Evolutionary conservation across 2,797 vertebrate species (phyloP), one percentile per base, ranked within the genome.

Genomic region (Halcyon leucocephala): DNA sequence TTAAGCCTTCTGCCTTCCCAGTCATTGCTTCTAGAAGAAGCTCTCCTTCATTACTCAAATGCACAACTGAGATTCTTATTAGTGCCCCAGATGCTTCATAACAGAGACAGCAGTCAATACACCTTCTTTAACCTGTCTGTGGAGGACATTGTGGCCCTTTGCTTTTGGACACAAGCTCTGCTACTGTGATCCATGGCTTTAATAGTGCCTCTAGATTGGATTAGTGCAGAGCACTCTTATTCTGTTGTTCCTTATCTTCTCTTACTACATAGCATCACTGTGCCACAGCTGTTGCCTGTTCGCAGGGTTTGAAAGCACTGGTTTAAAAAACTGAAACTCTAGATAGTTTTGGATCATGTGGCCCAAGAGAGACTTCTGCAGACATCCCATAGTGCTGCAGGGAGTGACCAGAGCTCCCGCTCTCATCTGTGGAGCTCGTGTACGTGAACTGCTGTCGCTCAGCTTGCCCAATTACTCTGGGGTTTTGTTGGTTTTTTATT

Each of bases 351-450:
- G 44, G 33, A 64, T 66, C 25, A 15, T 4, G 9, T 18, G 58
- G 61, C 60, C 31, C 1, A 0, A 62, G 10, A 61, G 15, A 78
- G 37, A 29, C 26, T 48, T 16, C n/a, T 48, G 48, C 54, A 76
- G 46, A 65, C 72, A 71, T 12, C 10, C 46, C 60, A 58, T 6
- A 28, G 39, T 0, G 0, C 7, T 3, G 2, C 31, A 10, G 16
- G 15, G 41, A 93, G 58, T 0, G 0, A 65, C 21, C 39, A 6
- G 86, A 82, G 28, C 64, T 71, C 49, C 57, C 71, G 58, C 51
- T 14, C 42, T 65, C 0, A 0, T 18, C 35, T 33, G 0, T 6
- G 4, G 3, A 84, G 37, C 33, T 62, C 1, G 0, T 4, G 20
- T 72, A 7, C 3, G 0, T 10, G 18, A 72, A 22, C 26, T 7